phyloP scores from a whole-genome alignment of 1,140 invertebrate genomes.

The Drosophila kikkawai region DNA sequence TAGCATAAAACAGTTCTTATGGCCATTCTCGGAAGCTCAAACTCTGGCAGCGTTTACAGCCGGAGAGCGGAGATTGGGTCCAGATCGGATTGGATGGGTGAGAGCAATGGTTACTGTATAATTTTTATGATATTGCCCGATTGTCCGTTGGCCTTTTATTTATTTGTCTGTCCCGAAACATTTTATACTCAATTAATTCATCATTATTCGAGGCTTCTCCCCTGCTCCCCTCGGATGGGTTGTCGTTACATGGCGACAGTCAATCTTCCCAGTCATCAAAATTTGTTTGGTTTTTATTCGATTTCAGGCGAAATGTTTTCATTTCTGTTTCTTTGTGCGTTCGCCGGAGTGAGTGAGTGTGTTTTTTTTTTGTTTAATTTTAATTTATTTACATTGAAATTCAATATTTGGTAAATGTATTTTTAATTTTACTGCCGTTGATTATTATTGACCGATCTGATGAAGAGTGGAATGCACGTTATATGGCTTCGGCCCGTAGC shows the following conservation, averaged over 20 bases:
- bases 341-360: slow-evolving; percentile 10
- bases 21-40: slow-evolving; percentile 58
- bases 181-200: slow-evolving; percentile 81
- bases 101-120: slow-evolving; percentile 71
- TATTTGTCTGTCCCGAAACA: slow-evolving; percentile 57
- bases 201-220: slow-evolving; percentile 72
- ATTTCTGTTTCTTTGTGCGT: slow-evolving; percentile 23
- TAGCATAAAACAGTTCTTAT: slow-evolving; percentile 76
- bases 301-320: slow-evolving; percentile 76
- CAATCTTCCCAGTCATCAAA: slow-evolving; percentile 65
- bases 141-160: slow-evolving; percentile 55
- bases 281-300: slow-evolving; percentile 70
- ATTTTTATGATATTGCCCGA: slow-evolving; percentile 76
- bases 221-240: slow-evolving; percentile 4
- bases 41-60: too few relatives aligned
- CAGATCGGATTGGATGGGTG: slow-evolving; percentile 20
- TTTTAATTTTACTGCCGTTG: slow-evolving; percentile 74
- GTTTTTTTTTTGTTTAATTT: slow-evolving; percentile 56
- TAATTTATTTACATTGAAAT: slow-evolving; percentile 84
- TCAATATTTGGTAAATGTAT: slow-evolving; percentile 83
- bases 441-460: slow-evolving; percentile 61
- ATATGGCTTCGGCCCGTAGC: slow-evolving; percentile 28
- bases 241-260: slow-evolving; percentile 26
- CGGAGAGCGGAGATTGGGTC: slow-evolving; percentile 27
- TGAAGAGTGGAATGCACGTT: slow-evolving; percentile 67